Conservation (phyloP, 2,797 vertebrate genomes). For the Taeniopygia guttata region DNA sequence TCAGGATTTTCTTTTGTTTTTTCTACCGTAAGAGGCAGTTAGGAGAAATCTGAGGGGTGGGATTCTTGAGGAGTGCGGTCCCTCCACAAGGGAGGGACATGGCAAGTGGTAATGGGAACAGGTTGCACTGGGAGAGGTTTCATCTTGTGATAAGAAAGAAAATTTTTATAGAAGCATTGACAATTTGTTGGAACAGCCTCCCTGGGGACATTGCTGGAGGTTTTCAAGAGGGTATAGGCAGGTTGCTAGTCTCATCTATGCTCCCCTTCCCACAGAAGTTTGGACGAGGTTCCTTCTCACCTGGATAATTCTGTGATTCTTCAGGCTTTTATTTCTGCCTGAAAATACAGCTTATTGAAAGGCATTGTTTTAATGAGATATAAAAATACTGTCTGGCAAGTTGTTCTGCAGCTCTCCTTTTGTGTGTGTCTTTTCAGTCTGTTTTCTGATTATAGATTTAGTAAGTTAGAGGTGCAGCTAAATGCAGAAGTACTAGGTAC, state of each 20-base stretch:
- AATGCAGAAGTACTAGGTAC: neutral
- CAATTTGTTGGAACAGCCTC: neutral
- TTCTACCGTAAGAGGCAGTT: neutral
- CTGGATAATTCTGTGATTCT: neutral
- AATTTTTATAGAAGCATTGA: fast-evolving
- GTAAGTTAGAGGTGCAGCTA: neutral
- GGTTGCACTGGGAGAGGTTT: neutral
- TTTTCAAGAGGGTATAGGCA: neutral
- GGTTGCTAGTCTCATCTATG: neutral
- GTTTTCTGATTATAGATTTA: neutral
- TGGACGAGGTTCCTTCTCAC: neutral
- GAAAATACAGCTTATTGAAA: neutral
- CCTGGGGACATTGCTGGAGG: neutral
- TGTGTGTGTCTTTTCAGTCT: neutral
- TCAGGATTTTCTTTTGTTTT: neutral
- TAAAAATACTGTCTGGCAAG: neutral
- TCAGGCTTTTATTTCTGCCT: neutral
- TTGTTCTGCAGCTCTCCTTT: neutral
- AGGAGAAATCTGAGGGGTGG: neutral
- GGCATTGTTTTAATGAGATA: neutral
- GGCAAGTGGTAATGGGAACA: neutral
- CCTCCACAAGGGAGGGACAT: neutral
- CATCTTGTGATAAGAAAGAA: neutral
- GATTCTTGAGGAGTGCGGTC: neutral
- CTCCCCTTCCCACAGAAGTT: neutral